Evolutionary conservation across 2,888 invertebrate genomes (phyloP).

Genomic region (Loripinus fragilis): DNA sequence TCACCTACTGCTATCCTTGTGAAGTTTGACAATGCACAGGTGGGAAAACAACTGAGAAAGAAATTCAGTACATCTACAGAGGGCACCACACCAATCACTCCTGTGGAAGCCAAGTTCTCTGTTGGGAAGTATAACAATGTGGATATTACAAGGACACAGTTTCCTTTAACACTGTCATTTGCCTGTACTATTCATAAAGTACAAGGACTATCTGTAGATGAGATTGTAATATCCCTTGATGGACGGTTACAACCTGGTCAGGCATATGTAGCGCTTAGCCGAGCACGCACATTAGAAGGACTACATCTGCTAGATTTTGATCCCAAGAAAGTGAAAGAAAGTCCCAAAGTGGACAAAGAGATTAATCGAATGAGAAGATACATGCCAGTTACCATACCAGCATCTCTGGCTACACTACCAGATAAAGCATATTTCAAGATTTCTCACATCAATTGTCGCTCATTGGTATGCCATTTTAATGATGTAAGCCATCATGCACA

Average conservation of each 20-base stretch:
- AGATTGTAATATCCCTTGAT: background rate
- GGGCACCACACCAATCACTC: background rate
- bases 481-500: background rate
- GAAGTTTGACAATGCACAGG: background rate
- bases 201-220: background rate
- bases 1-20: background rate
- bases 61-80: background rate
- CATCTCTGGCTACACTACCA: background rate
- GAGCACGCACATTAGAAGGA: background rate
- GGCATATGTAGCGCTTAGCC: conserved; percentile 3
- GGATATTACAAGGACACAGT: background rate
- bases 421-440: background rate
- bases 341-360: background rate
- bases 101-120: background rate
- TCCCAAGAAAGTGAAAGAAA: background rate
- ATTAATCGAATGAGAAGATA: background rate
- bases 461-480: background rate
- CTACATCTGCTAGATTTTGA: background rate
- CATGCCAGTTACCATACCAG: background rate
- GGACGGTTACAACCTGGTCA: background rate
- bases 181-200: background rate
- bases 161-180: background rate
- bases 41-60: background rate
- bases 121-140: background rate
- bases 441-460: background rate